Conservation (phyloP, 2,113 vertebrate species). For the Sterrhoptilus dennistouni region DNA sequence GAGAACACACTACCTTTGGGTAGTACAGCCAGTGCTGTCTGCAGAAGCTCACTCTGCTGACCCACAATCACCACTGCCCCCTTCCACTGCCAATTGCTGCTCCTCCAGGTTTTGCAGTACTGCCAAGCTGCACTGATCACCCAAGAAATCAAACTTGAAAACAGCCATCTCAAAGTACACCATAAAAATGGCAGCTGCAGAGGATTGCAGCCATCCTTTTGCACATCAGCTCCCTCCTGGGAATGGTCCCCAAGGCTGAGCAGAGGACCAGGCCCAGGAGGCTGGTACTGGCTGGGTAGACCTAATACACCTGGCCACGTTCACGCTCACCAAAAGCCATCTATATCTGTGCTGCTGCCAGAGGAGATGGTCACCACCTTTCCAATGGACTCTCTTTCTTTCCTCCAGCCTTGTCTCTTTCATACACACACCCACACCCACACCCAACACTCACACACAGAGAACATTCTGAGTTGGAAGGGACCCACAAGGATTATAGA, state of each 20-base stretch:
- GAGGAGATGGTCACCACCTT: neutral
- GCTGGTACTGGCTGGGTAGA: neutral
- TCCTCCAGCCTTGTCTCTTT: neutral
- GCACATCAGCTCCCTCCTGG: neutral
- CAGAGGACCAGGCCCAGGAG: neutral
- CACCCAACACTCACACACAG: neutral
- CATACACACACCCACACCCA: neutral
- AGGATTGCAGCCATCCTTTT: neutral
- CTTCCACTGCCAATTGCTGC: neutral
- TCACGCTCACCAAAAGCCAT: neutral
- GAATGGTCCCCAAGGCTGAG: neutral
- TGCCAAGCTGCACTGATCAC: neutral
- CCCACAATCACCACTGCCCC: too few species aligned
- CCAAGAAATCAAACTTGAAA: neutral
- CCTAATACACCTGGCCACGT: too few species aligned
- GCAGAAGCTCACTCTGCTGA: neutral
- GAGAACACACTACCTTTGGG: neutral
- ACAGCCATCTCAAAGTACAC: neutral
- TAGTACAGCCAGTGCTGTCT: neutral
- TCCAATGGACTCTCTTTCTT: rapidly evolving
- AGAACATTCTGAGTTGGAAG: neutral
- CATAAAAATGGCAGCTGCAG: neutral
- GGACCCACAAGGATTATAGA: neutral
- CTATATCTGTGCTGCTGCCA: neutral
- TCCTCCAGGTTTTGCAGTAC: neutral